These are phyloP conservation scores for Blennius ocellaris DNA, from an alignment of 2,113 vertebrate genomes.

Conservation along the genomic window DNA sequence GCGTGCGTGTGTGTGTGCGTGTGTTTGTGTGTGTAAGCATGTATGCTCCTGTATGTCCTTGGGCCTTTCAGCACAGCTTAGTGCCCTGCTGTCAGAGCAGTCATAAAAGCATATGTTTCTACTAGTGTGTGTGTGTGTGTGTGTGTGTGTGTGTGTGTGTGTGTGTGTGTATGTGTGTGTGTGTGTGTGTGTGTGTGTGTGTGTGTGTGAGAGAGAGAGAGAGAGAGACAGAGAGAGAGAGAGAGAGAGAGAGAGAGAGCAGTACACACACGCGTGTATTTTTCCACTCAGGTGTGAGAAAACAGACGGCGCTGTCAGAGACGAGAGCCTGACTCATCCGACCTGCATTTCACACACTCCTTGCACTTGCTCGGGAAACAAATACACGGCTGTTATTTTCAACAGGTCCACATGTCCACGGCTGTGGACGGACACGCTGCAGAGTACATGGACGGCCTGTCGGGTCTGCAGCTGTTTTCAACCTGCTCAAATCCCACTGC, in stretches of 20 bases:
- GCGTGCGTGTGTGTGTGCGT: constrained; percentile 11
- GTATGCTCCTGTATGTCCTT: constrained; percentile 64
- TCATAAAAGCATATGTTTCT: constrained; percentile 55
- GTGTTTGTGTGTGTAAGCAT: constrained; percentile 31
- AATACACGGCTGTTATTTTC: constrained; percentile 63
- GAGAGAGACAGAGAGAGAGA: no score
- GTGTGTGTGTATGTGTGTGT: constrained; percentile 32
- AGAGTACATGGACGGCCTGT: not conserved
- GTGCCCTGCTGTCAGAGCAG: constrained; percentile 43
- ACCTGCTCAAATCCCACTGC: no score
- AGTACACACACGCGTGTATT: constrained; percentile 45
- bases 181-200: not conserved
- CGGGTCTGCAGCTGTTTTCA: not conserved
- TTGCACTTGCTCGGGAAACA: constrained; percentile 69
- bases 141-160: no score
- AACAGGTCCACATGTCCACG: constrained; percentile 27
- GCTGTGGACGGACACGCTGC: not conserved
- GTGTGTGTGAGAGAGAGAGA: no score
- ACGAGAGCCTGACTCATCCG: constrained; percentile 67
- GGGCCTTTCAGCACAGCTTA: constrained; percentile 64
- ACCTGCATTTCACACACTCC: constrained; percentile 70
- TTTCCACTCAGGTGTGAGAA: constrained; percentile 74
- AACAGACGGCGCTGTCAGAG: constrained; percentile 60
- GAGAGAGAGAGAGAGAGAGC: no score
- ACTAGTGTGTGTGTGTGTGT: constrained; percentile 25